A percentile compares a stretch with the other conserved stretches of the same genome.
Conservation (phyloP, 2,797 vertebrate genomes). For the Kryptopterus vitreolus region DNA sequence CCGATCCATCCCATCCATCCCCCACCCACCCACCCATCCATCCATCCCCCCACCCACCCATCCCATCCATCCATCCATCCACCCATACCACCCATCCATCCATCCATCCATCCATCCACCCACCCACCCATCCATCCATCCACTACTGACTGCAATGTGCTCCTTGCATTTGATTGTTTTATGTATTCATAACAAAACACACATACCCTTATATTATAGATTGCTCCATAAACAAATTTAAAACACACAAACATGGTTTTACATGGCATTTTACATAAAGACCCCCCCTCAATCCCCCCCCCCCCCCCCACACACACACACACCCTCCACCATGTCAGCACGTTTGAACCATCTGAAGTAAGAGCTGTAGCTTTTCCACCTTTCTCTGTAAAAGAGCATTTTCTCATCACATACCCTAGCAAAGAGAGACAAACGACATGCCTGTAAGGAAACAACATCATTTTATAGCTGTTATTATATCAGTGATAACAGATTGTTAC, state of each 20-base stretch:
- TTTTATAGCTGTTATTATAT: neutral
- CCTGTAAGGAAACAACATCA: neutral
- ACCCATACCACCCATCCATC: too few species aligned
- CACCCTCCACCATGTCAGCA: too few species aligned
- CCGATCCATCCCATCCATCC: too few species aligned
- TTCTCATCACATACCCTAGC: neutral
- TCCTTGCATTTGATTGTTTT: neutral
- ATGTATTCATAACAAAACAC: neutral
- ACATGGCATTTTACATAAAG: neutral
- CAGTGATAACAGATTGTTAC: neutral
- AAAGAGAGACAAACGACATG: neutral
- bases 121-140: too few species aligned
- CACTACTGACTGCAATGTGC: too few species aligned
- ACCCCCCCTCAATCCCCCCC: too few species aligned
- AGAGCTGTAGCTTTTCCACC: neutral
- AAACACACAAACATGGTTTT: neutral
- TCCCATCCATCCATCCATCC: too few species aligned
- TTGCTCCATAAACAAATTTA: neutral
- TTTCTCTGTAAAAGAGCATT: neutral
- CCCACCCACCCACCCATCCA: too few species aligned
- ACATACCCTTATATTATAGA: neutral
- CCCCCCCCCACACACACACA: too few species aligned
- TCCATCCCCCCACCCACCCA: too few species aligned
- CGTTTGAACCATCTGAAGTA: neutral
- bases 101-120: too few species aligned